Conservation (phyloP, 2,888 invertebrate species). For the Phyllotreta striolata region DNA sequence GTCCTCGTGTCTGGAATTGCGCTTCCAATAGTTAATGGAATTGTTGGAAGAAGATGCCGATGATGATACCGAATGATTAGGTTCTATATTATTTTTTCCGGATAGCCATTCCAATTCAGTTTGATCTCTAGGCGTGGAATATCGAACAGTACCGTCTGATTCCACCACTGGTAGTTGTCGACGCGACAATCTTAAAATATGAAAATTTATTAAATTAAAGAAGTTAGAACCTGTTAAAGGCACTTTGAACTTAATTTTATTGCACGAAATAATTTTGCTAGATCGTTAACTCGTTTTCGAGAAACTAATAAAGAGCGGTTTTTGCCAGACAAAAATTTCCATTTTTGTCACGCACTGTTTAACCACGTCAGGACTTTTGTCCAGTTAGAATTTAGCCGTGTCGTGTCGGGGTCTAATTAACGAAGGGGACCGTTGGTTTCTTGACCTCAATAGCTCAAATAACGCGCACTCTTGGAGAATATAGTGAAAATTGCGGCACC, state of each 20-base stretch:
- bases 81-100: constrained; percentile 64
- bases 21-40: constrained; percentile 55
- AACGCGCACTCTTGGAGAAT: constrained; percentile 11
- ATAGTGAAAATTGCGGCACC: constrained; percentile 17
- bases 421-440: constrained; percentile 9
- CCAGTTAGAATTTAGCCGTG: not conserved
- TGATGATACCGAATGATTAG: constrained; percentile 40
- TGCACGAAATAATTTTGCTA: not conserved
- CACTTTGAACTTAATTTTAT: not conserved
- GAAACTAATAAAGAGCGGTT: not conserved
- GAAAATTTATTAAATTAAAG: not conserved
- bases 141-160: constrained; percentile 76
- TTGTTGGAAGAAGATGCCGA: constrained; percentile 44
- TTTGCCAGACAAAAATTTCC: constrained; percentile 5
- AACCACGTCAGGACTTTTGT: constrained; percentile 8
- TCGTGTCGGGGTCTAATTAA: constrained; percentile 19
- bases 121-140: constrained; percentile 67
- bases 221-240: not conserved
- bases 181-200: constrained; percentile 66
- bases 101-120: constrained; percentile 82
- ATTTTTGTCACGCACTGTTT: constrained; percentile 9
- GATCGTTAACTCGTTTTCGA: not conserved
- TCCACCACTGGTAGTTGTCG: constrained; percentile 77
- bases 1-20: constrained; percentile 49
- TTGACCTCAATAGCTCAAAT: constrained; percentile 17